A percentile compares a stretch with the other conserved stretches of the same genome.
phyloP scores from a whole-genome alignment of 1,140 invertebrate genomes.

The Cyphomyrmex costatus region DNA sequence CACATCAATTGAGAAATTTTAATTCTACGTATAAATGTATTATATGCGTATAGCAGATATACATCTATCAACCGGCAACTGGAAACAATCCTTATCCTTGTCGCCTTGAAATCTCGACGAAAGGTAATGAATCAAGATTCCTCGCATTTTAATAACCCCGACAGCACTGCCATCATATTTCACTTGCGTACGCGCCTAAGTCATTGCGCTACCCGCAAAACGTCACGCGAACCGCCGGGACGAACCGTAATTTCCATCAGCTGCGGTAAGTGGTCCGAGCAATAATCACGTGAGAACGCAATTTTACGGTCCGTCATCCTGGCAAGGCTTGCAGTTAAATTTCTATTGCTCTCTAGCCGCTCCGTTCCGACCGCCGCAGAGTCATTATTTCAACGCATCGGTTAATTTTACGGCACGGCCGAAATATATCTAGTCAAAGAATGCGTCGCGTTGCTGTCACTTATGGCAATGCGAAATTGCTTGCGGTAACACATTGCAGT shows the following conservation, averaged over 20 bases:
- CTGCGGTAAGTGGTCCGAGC: conserved; percentile 64
- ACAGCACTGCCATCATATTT: conserved; percentile 51
- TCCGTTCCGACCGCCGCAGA: conserved; percentile 37
- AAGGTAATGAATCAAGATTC: conserved; percentile 49
- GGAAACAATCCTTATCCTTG: conserved; percentile 21
- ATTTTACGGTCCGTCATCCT: conserved; percentile 60
- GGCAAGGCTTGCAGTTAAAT: conserved; percentile 57
- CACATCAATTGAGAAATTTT: conserved; percentile 11
- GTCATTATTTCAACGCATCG: conserved; percentile 54
- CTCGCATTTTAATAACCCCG: conserved; percentile 60
- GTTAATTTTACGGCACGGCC: conserved; percentile 53
- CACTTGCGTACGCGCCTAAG: conserved; percentile 52
- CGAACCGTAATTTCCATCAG: conserved; percentile 55
- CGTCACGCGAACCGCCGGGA: conserved; percentile 48
- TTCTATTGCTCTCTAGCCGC: conserved; percentile 51
- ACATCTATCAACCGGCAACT: conserved; percentile 14
- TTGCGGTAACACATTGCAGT: conserved; percentile 30
- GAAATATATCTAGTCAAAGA: conserved; percentile 47
- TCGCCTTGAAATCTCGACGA: conserved; percentile 47
- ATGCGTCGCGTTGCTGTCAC: conserved; percentile 44
- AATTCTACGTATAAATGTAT: background rate
- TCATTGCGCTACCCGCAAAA: conserved; percentile 47
- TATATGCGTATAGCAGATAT: background rate
- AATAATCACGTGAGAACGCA: conserved; percentile 66
- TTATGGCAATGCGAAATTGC: conserved; percentile 38